Evolutionary conservation across 2,797 vertebrate species (phyloP).

Genomic region (Trichosurus vulpecula): DNA sequence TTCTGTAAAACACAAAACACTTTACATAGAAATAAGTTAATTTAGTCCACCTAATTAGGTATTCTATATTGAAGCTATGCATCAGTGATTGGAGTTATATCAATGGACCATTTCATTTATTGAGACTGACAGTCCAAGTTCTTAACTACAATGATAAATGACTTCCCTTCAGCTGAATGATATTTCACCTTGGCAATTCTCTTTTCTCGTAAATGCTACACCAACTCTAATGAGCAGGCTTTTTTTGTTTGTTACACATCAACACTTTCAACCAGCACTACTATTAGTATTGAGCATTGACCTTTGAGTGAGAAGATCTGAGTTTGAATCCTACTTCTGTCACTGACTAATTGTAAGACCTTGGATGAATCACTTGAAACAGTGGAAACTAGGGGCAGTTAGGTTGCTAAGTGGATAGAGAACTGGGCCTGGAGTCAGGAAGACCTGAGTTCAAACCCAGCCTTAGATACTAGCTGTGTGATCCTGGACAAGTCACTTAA

Average conservation of each 20-base stretch:
- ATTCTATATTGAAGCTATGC: constrained; percentile 78
- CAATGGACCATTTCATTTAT: constrained; percentile 81
- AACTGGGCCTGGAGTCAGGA: neutral
- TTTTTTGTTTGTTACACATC: constrained; percentile 73
- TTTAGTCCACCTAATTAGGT: constrained; percentile 81
- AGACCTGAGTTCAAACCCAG: neutral
- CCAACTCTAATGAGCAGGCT: constrained; percentile 55
- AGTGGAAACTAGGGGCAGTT: neutral
- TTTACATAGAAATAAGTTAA: constrained; percentile 82
- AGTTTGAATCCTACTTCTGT: neutral
- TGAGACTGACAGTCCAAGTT: constrained; percentile 80
- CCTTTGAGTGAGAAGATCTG: neutral
- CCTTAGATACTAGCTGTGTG: neutral
- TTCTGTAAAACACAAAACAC: constrained; percentile 78
- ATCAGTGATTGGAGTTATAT: constrained; percentile 79
- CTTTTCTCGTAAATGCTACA: constrained; percentile 74
- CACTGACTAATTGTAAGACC: neutral
- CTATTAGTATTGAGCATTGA: neutral
- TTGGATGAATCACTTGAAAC: neutral
- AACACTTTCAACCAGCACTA: neutral
- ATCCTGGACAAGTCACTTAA: neutral
- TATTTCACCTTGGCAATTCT: constrained; percentile 80
- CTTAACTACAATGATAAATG: constrained; percentile 82
- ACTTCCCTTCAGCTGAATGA: constrained; percentile 76
- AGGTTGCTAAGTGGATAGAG: neutral